These are phyloP conservation scores for Phasianus colchicus DNA, from an alignment of 2,113 vertebrate species.

Conservation along the genomic window DNA sequence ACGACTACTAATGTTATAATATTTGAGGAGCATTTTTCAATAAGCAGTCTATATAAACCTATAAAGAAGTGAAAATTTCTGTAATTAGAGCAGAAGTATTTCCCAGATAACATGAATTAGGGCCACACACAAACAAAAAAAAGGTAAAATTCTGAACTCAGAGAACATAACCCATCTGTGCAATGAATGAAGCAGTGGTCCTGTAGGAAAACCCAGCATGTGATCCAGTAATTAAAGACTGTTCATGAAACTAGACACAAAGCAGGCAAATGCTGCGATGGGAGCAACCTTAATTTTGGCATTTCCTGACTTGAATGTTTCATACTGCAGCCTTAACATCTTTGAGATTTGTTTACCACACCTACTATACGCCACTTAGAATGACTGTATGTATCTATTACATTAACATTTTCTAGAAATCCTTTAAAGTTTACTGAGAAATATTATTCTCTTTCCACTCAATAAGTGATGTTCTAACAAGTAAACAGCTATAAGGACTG, in stretches of 20 bases:
- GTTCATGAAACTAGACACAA: background rate
- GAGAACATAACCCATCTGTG: conserved; percentile 46
- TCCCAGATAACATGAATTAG: background rate
- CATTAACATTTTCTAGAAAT: background rate
- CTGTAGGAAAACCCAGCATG: conserved; percentile 41
- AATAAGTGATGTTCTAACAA: background rate
- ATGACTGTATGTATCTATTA: background rate
- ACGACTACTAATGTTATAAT: background rate
- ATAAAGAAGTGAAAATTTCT: background rate
- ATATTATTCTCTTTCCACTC: background rate
- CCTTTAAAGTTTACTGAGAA: background rate
- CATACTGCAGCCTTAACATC: background rate
- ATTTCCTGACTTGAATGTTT: background rate
- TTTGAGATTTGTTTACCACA: background rate
- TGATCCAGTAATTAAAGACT: conserved; percentile 46
- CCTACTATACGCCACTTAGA: background rate
- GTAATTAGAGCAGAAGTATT: background rate
- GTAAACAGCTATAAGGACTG: background rate
- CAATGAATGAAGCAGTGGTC: conserved; percentile 3
- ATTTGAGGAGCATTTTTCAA: background rate
- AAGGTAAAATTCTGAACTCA: background rate
- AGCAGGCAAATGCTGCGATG: background rate
- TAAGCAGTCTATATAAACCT: background rate
- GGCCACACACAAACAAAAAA: background rate
- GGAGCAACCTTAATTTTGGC: background rate